A percentile compares a stretch with the other conserved stretches of the same genome.
phyloP scores from a whole-genome alignment of 2,113 vertebrate genomes.

The Lichenostomus cassidix region DNA sequence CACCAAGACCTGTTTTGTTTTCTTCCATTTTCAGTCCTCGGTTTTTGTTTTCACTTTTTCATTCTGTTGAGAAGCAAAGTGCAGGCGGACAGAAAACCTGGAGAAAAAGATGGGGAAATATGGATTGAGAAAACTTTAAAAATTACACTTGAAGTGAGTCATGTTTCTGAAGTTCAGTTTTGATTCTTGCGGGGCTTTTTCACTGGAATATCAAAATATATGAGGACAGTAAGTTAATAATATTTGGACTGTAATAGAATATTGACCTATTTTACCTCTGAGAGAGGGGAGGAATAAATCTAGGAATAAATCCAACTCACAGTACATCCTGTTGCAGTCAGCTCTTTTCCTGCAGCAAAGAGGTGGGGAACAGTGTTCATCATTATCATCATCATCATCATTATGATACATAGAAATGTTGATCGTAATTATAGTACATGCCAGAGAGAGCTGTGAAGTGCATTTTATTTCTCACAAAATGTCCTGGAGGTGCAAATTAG shows the following conservation, averaged over 20 bases:
- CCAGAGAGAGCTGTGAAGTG: not conserved
- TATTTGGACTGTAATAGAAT: not conserved
- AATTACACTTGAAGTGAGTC: not conserved
- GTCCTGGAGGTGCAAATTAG: not conserved
- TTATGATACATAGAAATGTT: not conserved
- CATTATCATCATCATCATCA: not conserved
- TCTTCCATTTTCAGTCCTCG: not conserved
- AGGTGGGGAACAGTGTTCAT: not conserved
- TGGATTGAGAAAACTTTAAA: not conserved
- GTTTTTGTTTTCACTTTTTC: not conserved
- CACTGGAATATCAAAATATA: conserved; percentile 5
- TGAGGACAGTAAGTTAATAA: not conserved
- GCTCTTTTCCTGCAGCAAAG: not conserved
- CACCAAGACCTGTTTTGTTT: not conserved
- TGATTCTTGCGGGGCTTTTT: not conserved
- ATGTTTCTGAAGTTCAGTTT: not conserved
- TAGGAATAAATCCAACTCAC: not conserved
- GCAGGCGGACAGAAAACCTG: accelerated
- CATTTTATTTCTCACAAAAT: not conserved
- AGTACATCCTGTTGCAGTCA: not conserved
- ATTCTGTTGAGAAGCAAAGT: not conserved
- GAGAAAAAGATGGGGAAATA: not conserved
- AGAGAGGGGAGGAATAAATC: not conserved
- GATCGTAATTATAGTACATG: not conserved
- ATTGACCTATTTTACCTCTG: conserved; percentile 32